Evolutionary conservation across 2,797 vertebrate species (phyloP).

Genomic region (Pangasius sanitwongsei): DNA sequence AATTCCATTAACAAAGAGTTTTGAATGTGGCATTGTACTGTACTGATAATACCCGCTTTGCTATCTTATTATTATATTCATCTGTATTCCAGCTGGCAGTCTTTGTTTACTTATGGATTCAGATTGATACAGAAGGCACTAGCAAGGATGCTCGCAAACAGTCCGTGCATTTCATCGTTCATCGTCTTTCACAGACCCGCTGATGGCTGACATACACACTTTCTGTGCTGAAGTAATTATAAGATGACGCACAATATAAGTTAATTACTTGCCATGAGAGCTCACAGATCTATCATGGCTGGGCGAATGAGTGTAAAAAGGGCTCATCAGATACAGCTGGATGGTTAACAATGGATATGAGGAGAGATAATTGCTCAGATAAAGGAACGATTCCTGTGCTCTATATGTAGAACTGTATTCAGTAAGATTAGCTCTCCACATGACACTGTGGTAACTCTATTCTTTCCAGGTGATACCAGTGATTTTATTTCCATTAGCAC

Average conservation of each 20-base stretch:
- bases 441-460: not conserved
- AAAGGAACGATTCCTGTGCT: conserved; percentile 58
- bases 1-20: not conserved
- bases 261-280: conserved; percentile 32
- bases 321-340: conserved; percentile 45
- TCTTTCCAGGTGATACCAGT: not conserved
- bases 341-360: conserved; percentile 60
- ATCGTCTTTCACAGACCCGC: conserved; percentile 47
- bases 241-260: conserved; percentile 50
- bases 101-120: conserved; percentile 33
- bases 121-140: conserved; percentile 61
- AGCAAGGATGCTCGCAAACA: conserved; percentile 64
- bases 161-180: conserved; percentile 61
- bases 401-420: not conserved
- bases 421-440: conserved; percentile 13
- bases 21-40: not conserved
- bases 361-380: conserved; percentile 66
- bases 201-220: conserved; percentile 63
- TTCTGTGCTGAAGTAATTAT: conserved; percentile 63
- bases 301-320: conserved; percentile 30
- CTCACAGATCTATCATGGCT: conserved; percentile 36
- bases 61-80: not conserved
- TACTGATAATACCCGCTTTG: not conserved
- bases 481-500: conserved; percentile 5
- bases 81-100: not conserved